Evolutionary conservation across 30 jellyfish, hydroid and myxozoan species (phyloP).

Genomic region (Turritopsis dohrnii): DNA sequence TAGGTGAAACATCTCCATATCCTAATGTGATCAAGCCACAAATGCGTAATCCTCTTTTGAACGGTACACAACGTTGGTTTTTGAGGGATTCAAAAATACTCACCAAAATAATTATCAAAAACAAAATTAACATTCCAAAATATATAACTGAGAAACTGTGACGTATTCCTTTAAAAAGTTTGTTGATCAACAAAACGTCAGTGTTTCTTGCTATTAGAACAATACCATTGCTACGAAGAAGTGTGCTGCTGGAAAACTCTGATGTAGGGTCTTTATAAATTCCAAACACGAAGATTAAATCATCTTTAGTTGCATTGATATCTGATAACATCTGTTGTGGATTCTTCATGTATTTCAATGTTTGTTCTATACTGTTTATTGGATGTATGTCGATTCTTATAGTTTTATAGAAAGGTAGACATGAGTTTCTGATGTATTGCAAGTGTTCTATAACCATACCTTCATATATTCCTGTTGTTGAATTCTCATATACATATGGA

Average conservation of each 20-base stretch:
- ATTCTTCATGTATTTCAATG: neutral
- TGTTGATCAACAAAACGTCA: neutral
- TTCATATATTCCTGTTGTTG: neutral
- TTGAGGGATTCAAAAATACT: neutral
- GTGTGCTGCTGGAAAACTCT: neutral
- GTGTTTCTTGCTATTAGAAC: neutral
- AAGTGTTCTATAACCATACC: neutral
- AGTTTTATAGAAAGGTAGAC: neutral
- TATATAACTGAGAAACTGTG: neutral
- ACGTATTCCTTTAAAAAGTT: constrained; percentile 7
- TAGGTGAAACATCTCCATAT: neutral
- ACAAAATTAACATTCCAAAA: neutral
- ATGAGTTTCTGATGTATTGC: neutral
- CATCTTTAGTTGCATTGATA: neutral
- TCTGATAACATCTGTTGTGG: neutral
- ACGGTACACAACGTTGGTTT: neutral
- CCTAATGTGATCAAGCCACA: neutral
- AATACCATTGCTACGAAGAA: neutral
- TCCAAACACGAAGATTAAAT: neutral
- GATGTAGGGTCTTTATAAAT: neutral
- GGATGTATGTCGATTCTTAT: neutral
- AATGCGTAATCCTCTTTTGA: neutral
- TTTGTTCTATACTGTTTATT: neutral
- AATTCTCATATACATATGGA: neutral
- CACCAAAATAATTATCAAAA: too few relatives aligned